Conservation (phyloP, 2,113 vertebrate species). For the Marcusenius ussheri region DNA sequence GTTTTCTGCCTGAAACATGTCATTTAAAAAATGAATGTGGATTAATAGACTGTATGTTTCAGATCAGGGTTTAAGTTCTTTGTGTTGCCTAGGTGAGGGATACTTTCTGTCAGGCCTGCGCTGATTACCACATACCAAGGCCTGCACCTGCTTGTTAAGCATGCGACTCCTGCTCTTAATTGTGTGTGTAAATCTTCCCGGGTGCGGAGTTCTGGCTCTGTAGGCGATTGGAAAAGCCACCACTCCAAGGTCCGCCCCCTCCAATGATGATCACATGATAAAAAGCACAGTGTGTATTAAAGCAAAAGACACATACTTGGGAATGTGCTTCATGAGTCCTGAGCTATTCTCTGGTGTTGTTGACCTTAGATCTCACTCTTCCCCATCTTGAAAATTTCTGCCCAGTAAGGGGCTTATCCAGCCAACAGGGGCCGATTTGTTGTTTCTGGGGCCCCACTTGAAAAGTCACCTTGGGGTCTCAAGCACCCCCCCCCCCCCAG, state of each 20-base stretch:
- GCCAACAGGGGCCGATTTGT: not conserved
- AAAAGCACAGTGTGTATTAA: not conserved
- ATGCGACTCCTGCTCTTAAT: not conserved
- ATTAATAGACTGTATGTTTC: not conserved
- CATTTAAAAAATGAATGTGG: not conserved
- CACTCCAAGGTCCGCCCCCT: not conserved
- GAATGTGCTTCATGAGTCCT: not conserved
- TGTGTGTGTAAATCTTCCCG: not conserved
- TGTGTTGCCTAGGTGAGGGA: not conserved
- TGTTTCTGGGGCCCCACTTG: not conserved
- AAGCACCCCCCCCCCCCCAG: not conserved
- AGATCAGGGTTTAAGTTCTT: not conserved
- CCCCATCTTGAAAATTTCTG: not conserved
- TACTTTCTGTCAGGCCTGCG: not conserved
- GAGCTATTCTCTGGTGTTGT: not conserved
- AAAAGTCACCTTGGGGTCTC: not conserved
- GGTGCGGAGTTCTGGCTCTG: not conserved
- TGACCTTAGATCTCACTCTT: not conserved
- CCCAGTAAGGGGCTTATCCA: not conserved
- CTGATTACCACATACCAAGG: slow-evolving; percentile 14
- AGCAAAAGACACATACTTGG: not conserved
- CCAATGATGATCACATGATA: not conserved
- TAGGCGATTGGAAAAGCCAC: not conserved
- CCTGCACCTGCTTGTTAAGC: slow-evolving; percentile 17
- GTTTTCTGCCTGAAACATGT: not conserved